Base-by-base conservation (phyloP, 2,888 invertebrate genomes). In the Latrodectus hesperus region DNA sequence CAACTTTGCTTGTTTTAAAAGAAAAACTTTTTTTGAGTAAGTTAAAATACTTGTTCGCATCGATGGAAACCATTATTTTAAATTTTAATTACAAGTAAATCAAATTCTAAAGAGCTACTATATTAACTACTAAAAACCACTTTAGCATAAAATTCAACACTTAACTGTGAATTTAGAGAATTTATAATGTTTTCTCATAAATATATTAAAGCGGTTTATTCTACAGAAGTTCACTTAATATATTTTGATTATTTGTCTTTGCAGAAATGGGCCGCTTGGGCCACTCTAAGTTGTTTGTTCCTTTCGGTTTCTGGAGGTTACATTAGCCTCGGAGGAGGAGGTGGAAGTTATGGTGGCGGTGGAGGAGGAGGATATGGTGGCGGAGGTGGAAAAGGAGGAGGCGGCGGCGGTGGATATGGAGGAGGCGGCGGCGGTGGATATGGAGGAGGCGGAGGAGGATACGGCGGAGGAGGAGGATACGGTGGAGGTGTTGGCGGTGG, bases 231-330 rank as follows among this genome's bases (percentile, higher is more conserved):
- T 38, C 38, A 38, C 5, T 38, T 38, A 38, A 6, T 38, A 3
- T 1, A 38, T 38, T 38, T 38, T 6, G 2, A 38, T 71, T 64
- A 65, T 9, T 5, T 86, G 76, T 76, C 11, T 12, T 86, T 86
- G 9, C 83, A 88, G 88, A 73, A 83, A 26, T 83, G 82, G 78
- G 75, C 65, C 60, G 38, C 73, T 11, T 83, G 71, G 78, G 88
- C 88, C n/a, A 67, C 74, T 4, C 22, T 88, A 8, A 88, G 88
- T 60, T 88, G 88, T 14, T 52, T 88, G 12, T 51, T 88, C 2
- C 51, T 88, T 38, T 83, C 83, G 10, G 88, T 74, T n/a, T 78
- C 82, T 51, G 74, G 75, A 9, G 75, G 70, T 38, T 86, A 86
- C 53, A 26, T 68, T 53, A 80, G 72, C 6, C 26, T 49, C 4